phyloP scores from a whole-genome alignment of 2,113 vertebrate genomes.

The Dromiciops gliroides region DNA sequence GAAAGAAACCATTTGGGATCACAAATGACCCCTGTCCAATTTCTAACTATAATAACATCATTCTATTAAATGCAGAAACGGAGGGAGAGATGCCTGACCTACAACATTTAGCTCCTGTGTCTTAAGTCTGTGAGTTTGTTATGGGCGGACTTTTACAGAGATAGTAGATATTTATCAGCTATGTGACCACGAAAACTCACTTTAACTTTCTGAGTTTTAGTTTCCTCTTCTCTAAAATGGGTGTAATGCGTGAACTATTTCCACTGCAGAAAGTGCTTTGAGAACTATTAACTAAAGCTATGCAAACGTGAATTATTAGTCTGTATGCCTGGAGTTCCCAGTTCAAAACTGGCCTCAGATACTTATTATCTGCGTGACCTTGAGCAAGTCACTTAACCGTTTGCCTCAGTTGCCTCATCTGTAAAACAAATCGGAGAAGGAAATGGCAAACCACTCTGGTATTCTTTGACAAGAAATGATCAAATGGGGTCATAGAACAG shows the following conservation, averaged over 20 bases:
- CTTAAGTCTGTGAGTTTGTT: background rate
- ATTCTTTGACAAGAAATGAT: background rate
- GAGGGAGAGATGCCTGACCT: background rate
- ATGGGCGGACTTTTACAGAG: background rate
- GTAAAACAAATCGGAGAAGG: background rate
- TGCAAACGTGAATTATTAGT: background rate
- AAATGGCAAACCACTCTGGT: background rate
- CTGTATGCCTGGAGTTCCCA: background rate
- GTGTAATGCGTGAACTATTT: background rate
- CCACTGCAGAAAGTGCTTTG: background rate
- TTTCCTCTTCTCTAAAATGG: background rate
- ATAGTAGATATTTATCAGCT: background rate
- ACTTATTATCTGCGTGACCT: background rate
- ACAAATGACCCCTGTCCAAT: conserved; percentile 45
- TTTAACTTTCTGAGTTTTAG: background rate
- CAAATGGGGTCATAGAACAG: background rate
- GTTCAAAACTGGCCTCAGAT: background rate
- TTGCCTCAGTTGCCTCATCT: background rate
- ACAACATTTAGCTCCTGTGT: background rate
- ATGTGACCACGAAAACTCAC: background rate
- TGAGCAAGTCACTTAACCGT: background rate
- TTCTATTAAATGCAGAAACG: background rate
- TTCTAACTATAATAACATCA: background rate
- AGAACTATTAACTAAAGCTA: background rate
- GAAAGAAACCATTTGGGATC: conserved; percentile 65